These are phyloP conservation scores for Bos indicus DNA, from an alignment of 2,113 vertebrate genomes.

Conservation along the genomic window DNA sequence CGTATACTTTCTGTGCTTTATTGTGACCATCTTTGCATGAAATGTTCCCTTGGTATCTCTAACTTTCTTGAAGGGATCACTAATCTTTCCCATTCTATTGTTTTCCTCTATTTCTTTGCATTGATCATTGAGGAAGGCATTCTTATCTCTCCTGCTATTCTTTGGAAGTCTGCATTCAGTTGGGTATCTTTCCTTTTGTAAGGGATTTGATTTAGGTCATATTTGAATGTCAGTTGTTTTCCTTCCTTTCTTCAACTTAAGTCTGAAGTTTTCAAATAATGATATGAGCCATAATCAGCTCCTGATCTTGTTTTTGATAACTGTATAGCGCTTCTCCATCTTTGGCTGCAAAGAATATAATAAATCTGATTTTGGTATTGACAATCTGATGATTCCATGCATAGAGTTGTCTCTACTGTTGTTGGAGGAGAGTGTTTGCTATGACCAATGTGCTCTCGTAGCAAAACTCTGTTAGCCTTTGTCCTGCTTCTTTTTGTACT, in stretches of 20 bases:
- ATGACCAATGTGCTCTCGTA: not conserved
- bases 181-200: not conserved
- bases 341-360: not conserved
- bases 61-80: not conserved
- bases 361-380: not conserved
- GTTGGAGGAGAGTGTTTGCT: not conserved
- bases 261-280: not conserved
- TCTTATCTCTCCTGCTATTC: not conserved
- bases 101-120: not conserved
- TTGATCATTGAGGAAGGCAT: not conserved
- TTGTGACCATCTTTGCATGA: not conserved
- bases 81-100: not conserved
- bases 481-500: not conserved
- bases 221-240: not conserved
- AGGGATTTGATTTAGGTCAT: not conserved
- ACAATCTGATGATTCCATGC: not conserved
- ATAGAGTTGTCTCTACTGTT: not conserved
- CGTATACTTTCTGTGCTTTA: not conserved
- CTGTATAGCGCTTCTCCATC: not conserved
- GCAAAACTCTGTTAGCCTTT: not conserved
- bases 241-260: not conserved
- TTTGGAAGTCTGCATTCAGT: not conserved
- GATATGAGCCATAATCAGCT: not conserved
- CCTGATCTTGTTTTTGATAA: not conserved
- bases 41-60: not conserved